Base-by-base conservation (phyloP, 2,888 invertebrate genomes). In the Creontiades dilutus region DNA sequence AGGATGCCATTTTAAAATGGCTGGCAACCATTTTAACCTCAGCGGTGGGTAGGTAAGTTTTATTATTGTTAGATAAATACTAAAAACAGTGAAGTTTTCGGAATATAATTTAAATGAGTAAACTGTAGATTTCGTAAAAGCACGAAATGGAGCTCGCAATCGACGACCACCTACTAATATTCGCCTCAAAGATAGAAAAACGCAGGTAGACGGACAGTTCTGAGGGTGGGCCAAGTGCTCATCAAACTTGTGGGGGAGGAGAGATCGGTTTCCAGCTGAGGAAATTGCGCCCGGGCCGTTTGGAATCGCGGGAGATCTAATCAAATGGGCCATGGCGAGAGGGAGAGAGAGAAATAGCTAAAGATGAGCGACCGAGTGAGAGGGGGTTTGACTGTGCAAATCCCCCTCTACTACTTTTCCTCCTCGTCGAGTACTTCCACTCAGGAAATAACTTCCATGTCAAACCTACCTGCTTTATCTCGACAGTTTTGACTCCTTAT, bases 231-330 rank as follows among this genome's bases (percentile, higher is more conserved):
- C n/a, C 57, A 57, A 57, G 57, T n/a, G 19, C 57, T 57, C 57
- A 57, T 57, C 57, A 57, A n/a, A n/a, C 57, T n/a, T n/a, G 7
- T 57, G 57, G 16, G 57, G 7, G 57, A 57, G 57, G 57, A 16
- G 57, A n/a, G 57, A 57, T 57, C 57, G 57, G 57, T 57, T 57
- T 57, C 57, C n/a, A 57, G 57, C 57, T n/a, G 57, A 57, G 57
- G 57, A 57, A 57, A 57, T 57, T 57, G 57, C 57, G 57, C 57
- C 16, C 57, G 57, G 16, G n/a, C 57, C 57, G 5, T 57, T 57
- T 7, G 16, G 57, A 57, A 57, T 57, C n/a, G 57, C n/a, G n/a
- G n/a, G 52, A 52, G n/a, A 57, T 57, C 57, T 57, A 57, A 57
- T 57, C 57, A 57, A 57, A 57, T 57, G 57, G 57, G 57, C 57